These are phyloP conservation scores for Megalurothrips usitatus DNA, from an alignment of 2,888 invertebrate species.

Conservation along the genomic window DNA sequence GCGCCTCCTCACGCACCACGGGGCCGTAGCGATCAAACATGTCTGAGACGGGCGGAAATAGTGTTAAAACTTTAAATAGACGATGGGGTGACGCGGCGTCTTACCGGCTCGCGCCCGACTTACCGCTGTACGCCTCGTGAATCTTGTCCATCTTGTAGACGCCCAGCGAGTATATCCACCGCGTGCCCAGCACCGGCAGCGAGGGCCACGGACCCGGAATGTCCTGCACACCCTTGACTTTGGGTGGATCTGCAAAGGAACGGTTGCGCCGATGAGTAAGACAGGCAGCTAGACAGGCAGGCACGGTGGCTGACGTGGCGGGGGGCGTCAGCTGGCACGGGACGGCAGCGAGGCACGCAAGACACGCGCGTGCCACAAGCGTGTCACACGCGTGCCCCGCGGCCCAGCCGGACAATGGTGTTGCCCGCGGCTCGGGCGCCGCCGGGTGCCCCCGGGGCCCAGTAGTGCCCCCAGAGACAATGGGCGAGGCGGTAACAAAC, in stretches of 20 bases:
- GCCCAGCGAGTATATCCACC: slow-evolving; percentile 68
- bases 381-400: too few species aligned
- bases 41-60: slow-evolving; percentile 49
- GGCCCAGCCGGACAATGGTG: too few species aligned
- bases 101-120: slow-evolving; percentile 40
- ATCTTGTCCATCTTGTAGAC: slow-evolving; percentile 67
- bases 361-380: too few species aligned
- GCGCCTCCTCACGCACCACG: slow-evolving; percentile 70
- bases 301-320: neutral
- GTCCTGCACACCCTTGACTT: slow-evolving; percentile 42
- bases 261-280: neutral
- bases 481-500: too few species aligned
- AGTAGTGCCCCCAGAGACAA: too few species aligned
- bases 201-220: slow-evolving; percentile 68
- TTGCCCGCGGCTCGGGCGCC: too few species aligned
- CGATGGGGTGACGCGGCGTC: too few species aligned
- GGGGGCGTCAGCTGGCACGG: too few species aligned
- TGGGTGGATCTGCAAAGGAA: neutral
- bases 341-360: too few species aligned
- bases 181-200: slow-evolving; percentile 70
- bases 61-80: slow-evolving; percentile 26
- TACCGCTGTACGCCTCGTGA: slow-evolving; percentile 75
- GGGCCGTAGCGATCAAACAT: slow-evolving; percentile 67
- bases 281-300: neutral
- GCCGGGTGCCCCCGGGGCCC: too few species aligned